Evolutionary conservation across 2,113 vertebrate genomes (phyloP).

Genomic region (Ifrita kowaldi): DNA sequence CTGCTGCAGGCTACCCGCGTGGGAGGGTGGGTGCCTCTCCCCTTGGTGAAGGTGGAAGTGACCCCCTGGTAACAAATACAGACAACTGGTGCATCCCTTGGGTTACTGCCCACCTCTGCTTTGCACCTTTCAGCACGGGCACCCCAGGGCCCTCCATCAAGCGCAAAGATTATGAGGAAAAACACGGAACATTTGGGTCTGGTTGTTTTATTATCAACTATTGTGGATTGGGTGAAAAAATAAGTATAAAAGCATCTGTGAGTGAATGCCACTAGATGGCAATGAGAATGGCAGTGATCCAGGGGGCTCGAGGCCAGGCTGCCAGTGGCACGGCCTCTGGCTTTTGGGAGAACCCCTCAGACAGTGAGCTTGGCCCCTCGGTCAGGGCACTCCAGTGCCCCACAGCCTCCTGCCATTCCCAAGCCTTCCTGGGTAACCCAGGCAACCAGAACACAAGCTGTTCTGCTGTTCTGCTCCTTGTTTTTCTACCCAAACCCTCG

Average conservation of each 20-base stretch:
- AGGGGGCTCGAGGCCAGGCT: neutral
- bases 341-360: neutral
- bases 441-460: accelerated
- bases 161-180: accelerated
- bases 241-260: neutral
- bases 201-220: neutral
- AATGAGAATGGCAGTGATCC: neutral
- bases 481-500: neutral
- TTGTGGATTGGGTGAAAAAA: neutral
- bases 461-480: neutral
- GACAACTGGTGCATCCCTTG: neutral
- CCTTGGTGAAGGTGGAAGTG: accelerated
- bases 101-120: neutral
- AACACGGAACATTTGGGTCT: neutral
- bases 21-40: neutral
- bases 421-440: neutral
- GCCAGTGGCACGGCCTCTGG: neutral
- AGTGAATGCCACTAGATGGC: neutral
- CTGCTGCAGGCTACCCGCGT: accelerated
- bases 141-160: accelerated
- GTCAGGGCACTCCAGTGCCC: neutral
- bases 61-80: neutral
- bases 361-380: neutral
- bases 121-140: too few relatives aligned
- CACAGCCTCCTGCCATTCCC: neutral